Evolutionary conservation across 2,888 invertebrate species (phyloP).

Genomic region (Drosophila anomalata): DNA sequence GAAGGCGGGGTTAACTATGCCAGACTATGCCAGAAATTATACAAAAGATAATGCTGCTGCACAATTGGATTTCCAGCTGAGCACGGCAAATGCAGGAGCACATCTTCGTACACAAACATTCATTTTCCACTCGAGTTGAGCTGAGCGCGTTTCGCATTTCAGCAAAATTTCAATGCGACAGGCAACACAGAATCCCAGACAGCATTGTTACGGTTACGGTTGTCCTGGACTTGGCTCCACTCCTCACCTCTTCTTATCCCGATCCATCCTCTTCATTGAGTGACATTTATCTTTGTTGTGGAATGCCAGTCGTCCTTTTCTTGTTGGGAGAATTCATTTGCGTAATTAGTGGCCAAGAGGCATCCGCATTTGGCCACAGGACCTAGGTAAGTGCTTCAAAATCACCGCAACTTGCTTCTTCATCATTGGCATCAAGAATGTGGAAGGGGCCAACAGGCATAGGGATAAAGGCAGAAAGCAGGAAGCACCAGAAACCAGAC

Average conservation of each 20-base stretch:
- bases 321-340: slow-evolving; percentile 65
- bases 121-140: slow-evolving; percentile 76
- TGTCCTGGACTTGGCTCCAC: neutral
- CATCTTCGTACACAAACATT: slow-evolving; percentile 53
- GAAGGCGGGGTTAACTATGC: slow-evolving; percentile 16
- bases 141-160: slow-evolving; percentile 73
- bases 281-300: slow-evolving; percentile 65
- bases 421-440: slow-evolving; percentile 23
- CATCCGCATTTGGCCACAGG: slow-evolving; percentile 58
- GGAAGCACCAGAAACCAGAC: slow-evolving; percentile 19
- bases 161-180: slow-evolving; percentile 71
- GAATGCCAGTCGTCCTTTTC: slow-evolving; percentile 24
- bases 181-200: slow-evolving; percentile 58
- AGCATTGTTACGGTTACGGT: slow-evolving; percentile 53
- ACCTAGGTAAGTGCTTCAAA: slow-evolving; percentile 52
- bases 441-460: slow-evolving; percentile 2
- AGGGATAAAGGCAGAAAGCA: slow-evolving; percentile 3
- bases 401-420: slow-evolving; percentile 57
- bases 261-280: slow-evolving; percentile 19
- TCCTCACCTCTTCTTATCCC: slow-evolving; percentile 3
- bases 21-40: slow-evolving; percentile 64
- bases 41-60: slow-evolving; percentile 65
- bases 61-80: slow-evolving; percentile 65
- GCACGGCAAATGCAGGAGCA: slow-evolving; percentile 25
- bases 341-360: slow-evolving; percentile 72